These are phyloP conservation scores for Eupithecia dodoneata DNA, from an alignment of 2,888 invertebrate genomes.

Conservation along the genomic window DNA sequence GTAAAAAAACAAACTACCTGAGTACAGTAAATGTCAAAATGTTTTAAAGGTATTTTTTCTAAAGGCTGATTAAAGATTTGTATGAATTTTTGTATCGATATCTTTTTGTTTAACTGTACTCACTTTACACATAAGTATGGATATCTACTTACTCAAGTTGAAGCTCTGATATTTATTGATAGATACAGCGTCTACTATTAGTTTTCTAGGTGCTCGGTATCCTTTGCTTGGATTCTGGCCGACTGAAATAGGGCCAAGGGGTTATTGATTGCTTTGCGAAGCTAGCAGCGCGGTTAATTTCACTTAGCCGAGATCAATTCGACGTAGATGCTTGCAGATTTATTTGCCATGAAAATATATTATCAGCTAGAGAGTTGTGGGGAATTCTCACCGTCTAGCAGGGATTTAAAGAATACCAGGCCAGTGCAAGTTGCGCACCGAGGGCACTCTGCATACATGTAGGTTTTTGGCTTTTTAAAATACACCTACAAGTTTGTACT, in stretches of 20 bases:
- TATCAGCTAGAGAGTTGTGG: not conserved
- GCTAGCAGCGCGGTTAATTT: constrained; percentile 66
- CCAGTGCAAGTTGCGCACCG: not conserved
- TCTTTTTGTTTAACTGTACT: not conserved
- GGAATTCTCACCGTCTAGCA: not conserved
- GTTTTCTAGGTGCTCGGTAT: constrained; percentile 3
- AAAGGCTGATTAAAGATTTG: too few relatives aligned
- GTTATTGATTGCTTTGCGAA: constrained; percentile 62
- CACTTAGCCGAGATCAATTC: constrained; percentile 64
- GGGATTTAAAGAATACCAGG: not conserved
- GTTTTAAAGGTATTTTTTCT: too few relatives aligned
- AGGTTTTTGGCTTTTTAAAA: not conserved
- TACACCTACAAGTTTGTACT: too few relatives aligned
- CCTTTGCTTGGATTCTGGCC: constrained; percentile 27
- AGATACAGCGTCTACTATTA: not conserved
- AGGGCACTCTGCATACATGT: not conserved
- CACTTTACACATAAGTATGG: not conserved
- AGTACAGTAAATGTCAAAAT: too few relatives aligned
- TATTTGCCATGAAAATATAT: constrained; percentile 47
- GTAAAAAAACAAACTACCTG: too few relatives aligned
- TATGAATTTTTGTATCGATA: too few relatives aligned
- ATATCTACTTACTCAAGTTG: not conserved
- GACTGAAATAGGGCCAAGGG: constrained; percentile 51
- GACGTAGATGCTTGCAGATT: constrained; percentile 55
- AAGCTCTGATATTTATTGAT: not conserved